Conservation (phyloP, 35 echinoderm and acorn worm species). For the Heliocidaris erythrogramma region DNA sequence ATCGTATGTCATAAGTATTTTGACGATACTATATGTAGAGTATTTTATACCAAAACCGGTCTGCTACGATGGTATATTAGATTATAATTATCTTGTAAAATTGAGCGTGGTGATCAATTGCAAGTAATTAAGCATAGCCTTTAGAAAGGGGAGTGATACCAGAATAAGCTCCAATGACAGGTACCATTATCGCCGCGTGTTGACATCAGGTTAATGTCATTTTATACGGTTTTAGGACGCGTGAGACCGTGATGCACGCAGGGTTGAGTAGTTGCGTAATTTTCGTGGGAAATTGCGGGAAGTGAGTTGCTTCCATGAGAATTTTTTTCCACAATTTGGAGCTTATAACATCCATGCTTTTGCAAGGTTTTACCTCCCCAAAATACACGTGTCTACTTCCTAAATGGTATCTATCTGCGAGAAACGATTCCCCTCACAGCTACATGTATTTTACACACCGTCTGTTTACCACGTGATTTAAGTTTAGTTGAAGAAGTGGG, state of each 20-base stretch:
- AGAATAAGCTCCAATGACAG: neutral
- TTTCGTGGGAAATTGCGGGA: neutral
- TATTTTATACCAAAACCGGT: neutral
- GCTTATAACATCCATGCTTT: neutral
- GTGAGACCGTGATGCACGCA: neutral
- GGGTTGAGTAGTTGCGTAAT: neutral
- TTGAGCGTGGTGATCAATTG: neutral
- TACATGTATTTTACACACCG: too few relatives aligned
- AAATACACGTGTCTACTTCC: too few relatives aligned
- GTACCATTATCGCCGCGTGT: neutral
- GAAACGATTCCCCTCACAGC: too few relatives aligned
- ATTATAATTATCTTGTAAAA: slow-evolving; percentile 6
- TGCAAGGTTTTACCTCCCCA: neutral
- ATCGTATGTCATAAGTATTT: too few relatives aligned
- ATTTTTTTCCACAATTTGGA: neutral
- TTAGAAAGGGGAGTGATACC: neutral
- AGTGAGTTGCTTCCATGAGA: neutral
- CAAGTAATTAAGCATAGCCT: neutral
- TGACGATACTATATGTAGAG: too few relatives aligned
- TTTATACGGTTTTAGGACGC: neutral
- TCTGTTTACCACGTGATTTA: too few relatives aligned
- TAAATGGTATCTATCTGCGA: too few relatives aligned
- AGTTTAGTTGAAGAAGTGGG: too few relatives aligned
- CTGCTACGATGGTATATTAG: neutral
- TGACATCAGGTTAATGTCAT: neutral